Evolutionary conservation across 2,113 vertebrate species (phyloP).

Genomic region (Neolamprologus sp.): DNA sequence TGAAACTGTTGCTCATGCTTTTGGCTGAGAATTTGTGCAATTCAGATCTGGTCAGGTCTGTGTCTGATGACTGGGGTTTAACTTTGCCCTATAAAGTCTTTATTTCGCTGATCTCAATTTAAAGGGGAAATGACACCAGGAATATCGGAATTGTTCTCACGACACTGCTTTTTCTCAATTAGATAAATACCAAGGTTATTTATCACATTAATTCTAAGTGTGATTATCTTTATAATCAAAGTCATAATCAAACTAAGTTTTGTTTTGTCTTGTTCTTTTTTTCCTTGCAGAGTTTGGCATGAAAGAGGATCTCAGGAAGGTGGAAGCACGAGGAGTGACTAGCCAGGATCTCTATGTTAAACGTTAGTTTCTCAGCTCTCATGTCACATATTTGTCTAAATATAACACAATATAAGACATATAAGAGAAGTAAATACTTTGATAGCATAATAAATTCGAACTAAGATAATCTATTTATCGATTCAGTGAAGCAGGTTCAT

Average conservation of each 20-base stretch:
- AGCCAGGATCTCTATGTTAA: slow-evolving; percentile 93
- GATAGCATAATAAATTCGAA: background rate
- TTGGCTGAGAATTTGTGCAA: background rate
- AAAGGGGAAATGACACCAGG: background rate
- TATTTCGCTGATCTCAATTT: background rate
- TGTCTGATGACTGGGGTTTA: background rate
- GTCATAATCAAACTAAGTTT: background rate
- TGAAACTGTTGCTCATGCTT: background rate
- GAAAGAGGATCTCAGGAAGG: slow-evolving; percentile 83
- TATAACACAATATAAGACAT: background rate
- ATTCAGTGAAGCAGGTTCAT: background rate
- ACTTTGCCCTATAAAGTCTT: background rate
- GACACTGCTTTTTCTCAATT: background rate
- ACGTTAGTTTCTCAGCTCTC: slow-evolving; percentile 74
- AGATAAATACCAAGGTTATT: background rate
- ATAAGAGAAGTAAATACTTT: background rate
- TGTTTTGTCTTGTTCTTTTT: background rate
- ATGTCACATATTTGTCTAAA: background rate
- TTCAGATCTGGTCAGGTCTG: background rate
- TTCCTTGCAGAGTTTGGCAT: slow-evolving; percentile 86
- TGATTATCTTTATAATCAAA: background rate
- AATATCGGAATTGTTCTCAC: background rate
- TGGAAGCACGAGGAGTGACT: slow-evolving; percentile 86
- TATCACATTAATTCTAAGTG: background rate
- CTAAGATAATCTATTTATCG: background rate